phyloP scores from a whole-genome alignment of 2,797 vertebrate species.

The Cossypha polioptera region DNA sequence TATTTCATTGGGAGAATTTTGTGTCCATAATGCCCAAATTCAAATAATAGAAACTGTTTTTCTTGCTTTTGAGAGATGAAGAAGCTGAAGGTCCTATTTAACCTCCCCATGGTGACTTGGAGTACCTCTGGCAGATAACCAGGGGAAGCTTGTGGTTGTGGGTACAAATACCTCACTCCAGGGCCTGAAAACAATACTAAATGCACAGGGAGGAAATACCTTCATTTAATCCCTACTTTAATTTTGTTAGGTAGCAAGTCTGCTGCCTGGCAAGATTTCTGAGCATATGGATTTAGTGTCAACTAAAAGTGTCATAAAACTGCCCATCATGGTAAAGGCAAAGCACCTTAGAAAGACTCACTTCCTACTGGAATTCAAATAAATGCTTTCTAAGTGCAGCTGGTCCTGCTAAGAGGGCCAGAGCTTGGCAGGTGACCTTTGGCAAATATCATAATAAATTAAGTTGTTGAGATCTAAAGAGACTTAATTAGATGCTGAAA shows the following conservation, averaged over 20 bases:
- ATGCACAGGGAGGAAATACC: not conserved
- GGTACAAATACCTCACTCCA: not conserved
- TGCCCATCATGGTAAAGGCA: not conserved
- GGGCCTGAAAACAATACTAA: not conserved
- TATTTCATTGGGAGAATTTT: not conserved
- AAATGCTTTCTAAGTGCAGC: not conserved
- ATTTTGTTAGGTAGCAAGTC: not conserved
- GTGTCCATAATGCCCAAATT: not conserved
- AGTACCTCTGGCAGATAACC: not conserved
- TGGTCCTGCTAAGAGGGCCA: not conserved
- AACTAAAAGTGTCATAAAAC: not conserved
- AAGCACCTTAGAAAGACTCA: not conserved
- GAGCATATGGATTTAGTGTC: not conserved
- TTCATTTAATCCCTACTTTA: not conserved
- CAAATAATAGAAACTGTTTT: not conserved
- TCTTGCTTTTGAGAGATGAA: not conserved
- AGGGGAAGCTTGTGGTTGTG: not conserved
- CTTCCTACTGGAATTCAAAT: not conserved
- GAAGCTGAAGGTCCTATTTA: not conserved
- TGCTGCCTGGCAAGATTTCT: not conserved
- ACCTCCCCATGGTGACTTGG: not conserved
- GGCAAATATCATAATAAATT: not conserved
- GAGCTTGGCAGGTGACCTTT: not conserved
- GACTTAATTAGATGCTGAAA: not conserved
- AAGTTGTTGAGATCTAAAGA: not conserved